phyloP scores from a whole-genome alignment of 2,797 vertebrate genomes.

The Pangasius djambal region DNA sequence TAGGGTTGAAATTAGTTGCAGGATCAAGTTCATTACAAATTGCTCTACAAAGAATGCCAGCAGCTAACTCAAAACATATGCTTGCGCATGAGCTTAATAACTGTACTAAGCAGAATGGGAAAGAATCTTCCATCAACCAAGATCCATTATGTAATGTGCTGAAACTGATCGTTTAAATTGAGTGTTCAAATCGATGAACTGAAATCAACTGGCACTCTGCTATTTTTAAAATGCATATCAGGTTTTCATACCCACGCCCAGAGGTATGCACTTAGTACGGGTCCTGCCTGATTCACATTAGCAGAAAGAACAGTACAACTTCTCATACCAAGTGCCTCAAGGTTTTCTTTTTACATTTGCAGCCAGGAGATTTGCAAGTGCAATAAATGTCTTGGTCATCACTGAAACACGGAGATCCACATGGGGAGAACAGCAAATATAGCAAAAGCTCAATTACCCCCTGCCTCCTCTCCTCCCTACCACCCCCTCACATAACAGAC shows the following conservation, averaged over 20 bases:
- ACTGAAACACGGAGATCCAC: slow-evolving; percentile 44
- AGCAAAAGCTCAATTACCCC: slow-evolving; percentile 36
- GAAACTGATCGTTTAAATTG: background rate
- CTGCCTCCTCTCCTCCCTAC: background rate
- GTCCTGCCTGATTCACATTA: slow-evolving; percentile 15
- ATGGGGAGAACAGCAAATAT: slow-evolving; percentile 32
- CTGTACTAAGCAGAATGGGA: slow-evolving; percentile 9
- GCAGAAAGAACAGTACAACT: slow-evolving; percentile 8
- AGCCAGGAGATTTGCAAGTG: slow-evolving; percentile 45
- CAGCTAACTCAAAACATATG: slow-evolving; percentile 32
- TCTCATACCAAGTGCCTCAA: slow-evolving; percentile 34
- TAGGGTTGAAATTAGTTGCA: background rate
- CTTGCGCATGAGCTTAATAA: slow-evolving; percentile 38
- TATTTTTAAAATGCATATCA: slow-evolving; percentile 18
- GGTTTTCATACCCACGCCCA: background rate
- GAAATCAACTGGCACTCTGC: slow-evolving; percentile 2
- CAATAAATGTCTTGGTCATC: slow-evolving; percentile 47
- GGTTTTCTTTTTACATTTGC: slow-evolving; percentile 45
- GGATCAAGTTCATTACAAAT: slow-evolving; percentile 13
- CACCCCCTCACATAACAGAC: background rate
- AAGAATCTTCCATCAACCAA: slow-evolving; percentile 27
- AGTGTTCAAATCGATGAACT: background rate
- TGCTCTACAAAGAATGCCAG: background rate
- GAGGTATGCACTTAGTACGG: background rate
- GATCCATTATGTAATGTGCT: slow-evolving; percentile 26